Evolutionary conservation across 2,888 invertebrate species (phyloP).

Genomic region (Galeopsomyia nigrocyanea): DNA sequence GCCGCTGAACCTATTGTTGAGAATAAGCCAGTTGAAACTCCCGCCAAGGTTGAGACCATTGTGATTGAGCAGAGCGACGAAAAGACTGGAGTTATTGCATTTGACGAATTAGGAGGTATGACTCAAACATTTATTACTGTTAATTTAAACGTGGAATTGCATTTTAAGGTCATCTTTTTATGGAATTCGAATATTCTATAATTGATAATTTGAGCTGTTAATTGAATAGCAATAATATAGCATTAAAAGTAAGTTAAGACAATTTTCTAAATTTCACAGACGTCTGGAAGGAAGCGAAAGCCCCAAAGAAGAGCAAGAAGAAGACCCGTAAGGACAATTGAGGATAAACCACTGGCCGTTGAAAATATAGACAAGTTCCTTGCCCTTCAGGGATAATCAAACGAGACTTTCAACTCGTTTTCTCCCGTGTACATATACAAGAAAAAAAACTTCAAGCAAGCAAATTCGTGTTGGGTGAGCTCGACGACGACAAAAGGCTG

Average conservation of each 20-base stretch:
- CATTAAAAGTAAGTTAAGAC: not conserved
- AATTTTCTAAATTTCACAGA: slow-evolving; percentile 68
- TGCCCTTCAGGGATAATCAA: slow-evolving; percentile 28
- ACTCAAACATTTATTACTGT: slow-evolving; percentile 24
- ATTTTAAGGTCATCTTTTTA: slow-evolving; percentile 50
- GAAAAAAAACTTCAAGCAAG: slow-evolving; percentile 17
- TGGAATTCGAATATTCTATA: not conserved
- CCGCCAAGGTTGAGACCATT: slow-evolving; percentile 52
- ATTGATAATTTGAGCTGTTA: no score
- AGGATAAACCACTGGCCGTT: slow-evolving; percentile 51
- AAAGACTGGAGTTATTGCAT: slow-evolving; percentile 66
- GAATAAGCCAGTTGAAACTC: slow-evolving; percentile 52
- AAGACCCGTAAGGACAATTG: slow-evolving; percentile 82
- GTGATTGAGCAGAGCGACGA: slow-evolving; percentile 56
- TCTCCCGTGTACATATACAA: slow-evolving; percentile 36
- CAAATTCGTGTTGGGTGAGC: slow-evolving; percentile 18
- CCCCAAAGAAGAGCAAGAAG: slow-evolving; percentile 82
- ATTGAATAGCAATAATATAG: not conserved
- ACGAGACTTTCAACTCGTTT: slow-evolving; percentile 13
- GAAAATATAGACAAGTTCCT: slow-evolving; percentile 37
- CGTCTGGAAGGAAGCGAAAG: slow-evolving; percentile 82
- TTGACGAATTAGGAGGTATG: slow-evolving; percentile 75
- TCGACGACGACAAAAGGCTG: slow-evolving; percentile 25
- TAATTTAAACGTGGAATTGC: slow-evolving; percentile 57
- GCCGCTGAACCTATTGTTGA: slow-evolving; percentile 51